These are phyloP conservation scores for Psittacula echo DNA, from an alignment of 2,797 vertebrate species.

Conservation along the genomic window DNA sequence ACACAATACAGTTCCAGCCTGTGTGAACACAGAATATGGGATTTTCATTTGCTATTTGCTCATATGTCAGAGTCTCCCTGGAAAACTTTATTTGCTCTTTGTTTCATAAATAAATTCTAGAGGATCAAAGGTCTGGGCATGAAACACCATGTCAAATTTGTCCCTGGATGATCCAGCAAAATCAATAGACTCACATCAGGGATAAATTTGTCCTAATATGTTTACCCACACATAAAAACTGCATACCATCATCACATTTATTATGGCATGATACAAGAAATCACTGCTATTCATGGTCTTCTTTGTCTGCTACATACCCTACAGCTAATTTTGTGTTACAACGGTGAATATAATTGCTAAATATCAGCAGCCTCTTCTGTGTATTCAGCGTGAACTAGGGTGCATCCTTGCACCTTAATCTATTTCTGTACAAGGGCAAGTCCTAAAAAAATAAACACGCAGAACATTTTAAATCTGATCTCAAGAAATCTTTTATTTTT, in stretches of 20 bases:
- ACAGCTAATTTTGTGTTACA: background rate
- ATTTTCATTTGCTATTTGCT: background rate
- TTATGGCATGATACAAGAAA: background rate
- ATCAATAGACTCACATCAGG: conserved; percentile 16
- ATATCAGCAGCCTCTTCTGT: background rate
- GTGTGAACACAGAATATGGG: background rate
- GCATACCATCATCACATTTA: background rate
- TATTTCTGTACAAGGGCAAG: background rate
- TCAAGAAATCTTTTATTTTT: background rate
- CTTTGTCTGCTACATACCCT: background rate
- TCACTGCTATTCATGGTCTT: background rate
- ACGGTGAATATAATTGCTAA: background rate
- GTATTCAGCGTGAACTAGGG: background rate
- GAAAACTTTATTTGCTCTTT: conserved; percentile 15
- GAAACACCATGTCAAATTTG: background rate
- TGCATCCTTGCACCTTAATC: background rate
- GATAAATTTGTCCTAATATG: conserved; percentile 12
- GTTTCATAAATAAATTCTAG: background rate
- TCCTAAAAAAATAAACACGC: background rate
- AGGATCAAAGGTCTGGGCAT: conserved; percentile 5
- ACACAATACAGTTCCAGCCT: background rate
- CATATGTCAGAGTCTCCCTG: background rate
- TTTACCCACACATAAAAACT: conserved; percentile 6
- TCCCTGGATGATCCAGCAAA: background rate
- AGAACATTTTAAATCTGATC: background rate